A percentile compares a stretch with the other conserved stretches of the same genome.
phyloP scores from a whole-genome alignment of 2,113 vertebrate genomes.

The Megaceryle maxima region DNA sequence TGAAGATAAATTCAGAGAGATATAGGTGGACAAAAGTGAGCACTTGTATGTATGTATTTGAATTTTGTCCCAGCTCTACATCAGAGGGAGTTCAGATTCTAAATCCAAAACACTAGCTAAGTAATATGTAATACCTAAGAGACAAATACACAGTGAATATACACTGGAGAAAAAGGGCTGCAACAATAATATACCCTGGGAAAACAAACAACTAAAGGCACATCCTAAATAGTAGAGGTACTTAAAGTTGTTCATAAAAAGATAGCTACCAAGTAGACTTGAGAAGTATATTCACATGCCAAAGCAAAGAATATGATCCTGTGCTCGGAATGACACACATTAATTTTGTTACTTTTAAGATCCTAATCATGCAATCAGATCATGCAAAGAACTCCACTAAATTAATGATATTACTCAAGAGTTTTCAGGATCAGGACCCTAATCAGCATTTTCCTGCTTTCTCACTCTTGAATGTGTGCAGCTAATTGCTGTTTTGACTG shows the following conservation, averaged over 20 bases:
- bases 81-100: background rate
- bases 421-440: background rate
- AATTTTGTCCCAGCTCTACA: background rate
- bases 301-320: background rate
- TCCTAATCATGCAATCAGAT: background rate
- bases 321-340: background rate
- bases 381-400: background rate
- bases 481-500: constrained; percentile 72
- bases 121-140: background rate
- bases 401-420: background rate
- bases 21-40: background rate
- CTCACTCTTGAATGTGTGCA: constrained; percentile 21
- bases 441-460: constrained; percentile 10
- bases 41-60: background rate
- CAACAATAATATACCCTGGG: background rate
- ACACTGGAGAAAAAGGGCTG: background rate
- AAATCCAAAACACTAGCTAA: background rate
- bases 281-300: background rate
- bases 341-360: background rate
- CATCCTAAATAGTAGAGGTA: background rate
- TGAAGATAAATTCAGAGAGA: background rate
- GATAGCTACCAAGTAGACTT: background rate
- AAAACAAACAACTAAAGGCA: background rate
- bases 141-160: background rate
- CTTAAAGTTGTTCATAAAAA: background rate